Base-by-base conservation (phyloP, 2,888 invertebrate genomes). In the Fragum fragum region DNA sequence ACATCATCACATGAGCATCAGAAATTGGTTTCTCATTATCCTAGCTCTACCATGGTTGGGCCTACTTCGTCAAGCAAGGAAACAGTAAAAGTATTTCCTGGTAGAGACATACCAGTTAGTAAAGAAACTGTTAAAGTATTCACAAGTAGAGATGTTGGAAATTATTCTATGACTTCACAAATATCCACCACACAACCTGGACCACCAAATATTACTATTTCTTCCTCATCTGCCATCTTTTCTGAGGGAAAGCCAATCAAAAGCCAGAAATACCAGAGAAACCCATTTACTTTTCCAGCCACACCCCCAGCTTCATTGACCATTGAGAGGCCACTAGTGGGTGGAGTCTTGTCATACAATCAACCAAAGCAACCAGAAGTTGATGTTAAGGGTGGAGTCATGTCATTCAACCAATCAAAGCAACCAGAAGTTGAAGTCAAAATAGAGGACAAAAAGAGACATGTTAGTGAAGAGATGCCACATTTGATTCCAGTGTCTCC, bases 401-500 rank as follows among this genome's bases (percentile, higher is more conserved):
- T 29, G 18, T 23, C 42, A 18, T 52, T 53, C n/a, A 69, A 52
- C 73, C 82, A 82, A 72, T 76, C 82, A 79, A 82, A 76, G 57
- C 55, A 75, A n/a, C 18, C 70, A n/a, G 75, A 66, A 5, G 42
- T 18, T 18, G 74, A 70, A 26, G 69, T 29, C 14, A 68, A 39
- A 28, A n/a, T 73, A 18, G 76, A 72, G 61, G 73, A 81, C 23
- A 85, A 86, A 42, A 73, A 83, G 21, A 57, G 85, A 72, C 79
- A 84, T 72, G 73, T 47, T 11, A 86, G 87, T 75, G 85, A 84
- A 6, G 89, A 89, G n/a, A 88, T 88, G 88, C 89, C 89, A 42
- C 73, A 76, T 9, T 68, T 89, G 52, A 70, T 79, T n/a, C 89
- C 88, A 9, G 85, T 89, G 3, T 76, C 80, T 23, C 79, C 79